phyloP scores from a whole-genome alignment of 2,888 invertebrate genomes.

The Xiphydria camelus region DNA sequence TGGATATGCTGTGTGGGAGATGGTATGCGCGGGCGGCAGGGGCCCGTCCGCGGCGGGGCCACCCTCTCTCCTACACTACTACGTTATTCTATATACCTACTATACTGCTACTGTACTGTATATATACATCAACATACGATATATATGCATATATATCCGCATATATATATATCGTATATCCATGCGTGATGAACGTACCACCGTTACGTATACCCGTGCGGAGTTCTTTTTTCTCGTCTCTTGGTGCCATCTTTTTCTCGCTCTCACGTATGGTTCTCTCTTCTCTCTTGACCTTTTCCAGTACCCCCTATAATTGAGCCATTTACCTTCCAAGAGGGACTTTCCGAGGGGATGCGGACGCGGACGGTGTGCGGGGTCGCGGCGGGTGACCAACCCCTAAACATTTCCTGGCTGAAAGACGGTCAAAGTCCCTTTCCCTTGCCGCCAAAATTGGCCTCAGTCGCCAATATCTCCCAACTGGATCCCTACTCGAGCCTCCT shows the following conservation, averaged over 20 bases:
- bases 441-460: conserved; percentile 65
- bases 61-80: conserved; percentile 49
- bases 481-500: conserved; percentile 78
- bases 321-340: conserved; percentile 82
- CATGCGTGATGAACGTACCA: background rate
- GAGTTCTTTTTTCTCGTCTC: conserved; percentile 53
- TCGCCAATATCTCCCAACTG: conserved; percentile 71
- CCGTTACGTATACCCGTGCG: conserved; percentile 39
- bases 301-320: conserved; percentile 86
- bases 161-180: conserved; percentile 33
- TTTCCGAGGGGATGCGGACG: conserved; percentile 80
- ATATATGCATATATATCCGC: conserved; percentile 34
- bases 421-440: conserved; percentile 65
- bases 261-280: conserved; percentile 65
- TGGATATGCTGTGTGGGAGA: background rate
- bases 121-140: conserved; percentile 37
- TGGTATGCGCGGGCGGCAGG: conserved; percentile 44
- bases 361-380: conserved; percentile 80
- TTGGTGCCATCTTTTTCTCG: conserved; percentile 62
- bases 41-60: conserved; percentile 50
- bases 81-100: conserved; percentile 36
- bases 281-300: conserved; percentile 63
- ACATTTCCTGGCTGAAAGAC: conserved; percentile 83
- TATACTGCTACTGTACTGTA: conserved; percentile 56
- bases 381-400: conserved; percentile 78